Base-by-base conservation (phyloP, 2,888 invertebrate species). In the Pseudococcus longispinus region DNA sequence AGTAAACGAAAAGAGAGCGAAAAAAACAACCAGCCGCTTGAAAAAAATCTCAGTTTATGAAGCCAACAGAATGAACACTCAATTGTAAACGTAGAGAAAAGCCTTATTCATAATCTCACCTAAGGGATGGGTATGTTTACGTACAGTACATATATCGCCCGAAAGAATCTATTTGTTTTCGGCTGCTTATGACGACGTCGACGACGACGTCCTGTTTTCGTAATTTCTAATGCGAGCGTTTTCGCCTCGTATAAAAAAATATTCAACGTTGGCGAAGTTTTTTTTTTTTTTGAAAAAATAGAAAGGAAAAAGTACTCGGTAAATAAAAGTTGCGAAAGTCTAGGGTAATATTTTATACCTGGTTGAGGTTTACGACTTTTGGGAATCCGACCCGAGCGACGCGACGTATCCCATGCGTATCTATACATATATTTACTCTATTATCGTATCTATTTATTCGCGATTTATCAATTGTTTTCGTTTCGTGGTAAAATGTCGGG, bases 21-120 rank as follows among this genome's bases (percentile, higher is more conserved):
- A 8, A 20, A 70, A 29, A 29, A 29, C 4, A 29, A 15, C 11
- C 5, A 1, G 60, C 23, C 23, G 70, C 29, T 70, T 20, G 70
- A 70, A 70, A 65, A 70, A 65, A 70, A 70, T 18, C 70, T 70
- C 70, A 70, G 42, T 80, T 80, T 80, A 80, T 80, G 77, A 80
- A 80, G 42, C 18, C 77, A 42, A 20, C 20, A 20, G 23, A 42
- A 37, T 26, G 42, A 80, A 80, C 77, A 80, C 37, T 80, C 42
- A n/a, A 42, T 80, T 80, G 29, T 74, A 70, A 2, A 70, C 8
- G 42, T 42, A 20, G 77, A 29, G 29, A 70, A 70, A 70, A 70
- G 29, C 26, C 1, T 32, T 70, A 18, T 70, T 70, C 18, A 70
- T 70, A 70, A 70, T 70, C 29, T 70, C 70, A 70, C 70, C 70